Evolutionary conservation across 2,797 vertebrate species (phyloP).

Genomic region (Amphiprion clarkii): DNA sequence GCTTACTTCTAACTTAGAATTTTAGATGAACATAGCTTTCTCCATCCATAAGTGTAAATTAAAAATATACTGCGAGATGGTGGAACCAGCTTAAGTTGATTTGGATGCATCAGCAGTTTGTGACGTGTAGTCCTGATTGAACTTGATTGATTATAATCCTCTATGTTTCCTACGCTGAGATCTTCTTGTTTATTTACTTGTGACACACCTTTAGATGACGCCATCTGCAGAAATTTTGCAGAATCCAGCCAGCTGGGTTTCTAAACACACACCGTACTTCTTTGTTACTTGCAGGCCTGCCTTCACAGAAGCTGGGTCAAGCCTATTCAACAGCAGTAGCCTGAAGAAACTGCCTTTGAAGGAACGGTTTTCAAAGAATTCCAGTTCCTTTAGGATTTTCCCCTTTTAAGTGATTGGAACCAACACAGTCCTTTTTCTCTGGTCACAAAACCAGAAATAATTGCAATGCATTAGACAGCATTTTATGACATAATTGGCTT

Average conservation of each 20-base stretch:
- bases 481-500: background rate
- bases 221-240: background rate
- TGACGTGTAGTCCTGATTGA: background rate
- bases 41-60: background rate
- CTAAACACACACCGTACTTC: background rate
- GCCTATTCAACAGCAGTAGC: background rate
- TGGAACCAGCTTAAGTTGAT: background rate
- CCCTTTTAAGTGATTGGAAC: background rate
- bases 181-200: background rate
- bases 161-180: background rate
- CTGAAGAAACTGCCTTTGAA: slow-evolving; percentile 4
- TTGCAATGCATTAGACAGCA: background rate
- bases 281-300: background rate
- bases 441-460: background rate
- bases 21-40: background rate
- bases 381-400: background rate
- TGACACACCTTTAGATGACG: background rate
- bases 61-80: background rate
- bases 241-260: background rate
- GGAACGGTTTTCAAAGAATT: background rate
- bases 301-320: slow-evolving; percentile 1
- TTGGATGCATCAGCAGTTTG: background rate
- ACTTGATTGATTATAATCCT: background rate
- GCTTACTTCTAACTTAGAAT: background rate
- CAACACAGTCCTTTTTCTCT: too few relatives aligned